phyloP scores from a whole-genome alignment of 2,797 vertebrate genomes.

The Xerus rutilus region DNA sequence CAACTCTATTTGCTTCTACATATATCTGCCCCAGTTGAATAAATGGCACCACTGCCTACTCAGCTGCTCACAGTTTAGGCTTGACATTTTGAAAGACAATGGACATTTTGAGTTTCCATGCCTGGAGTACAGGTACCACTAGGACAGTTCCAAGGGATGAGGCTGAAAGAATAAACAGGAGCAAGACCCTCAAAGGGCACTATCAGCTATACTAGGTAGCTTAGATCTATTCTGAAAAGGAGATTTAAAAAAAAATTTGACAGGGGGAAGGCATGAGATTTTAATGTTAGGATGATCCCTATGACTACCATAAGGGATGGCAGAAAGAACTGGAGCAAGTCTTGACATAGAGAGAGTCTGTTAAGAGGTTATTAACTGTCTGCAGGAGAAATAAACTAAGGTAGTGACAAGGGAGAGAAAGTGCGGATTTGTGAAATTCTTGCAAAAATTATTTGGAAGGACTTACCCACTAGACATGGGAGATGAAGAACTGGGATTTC shows the following conservation, averaged over 20 bases:
- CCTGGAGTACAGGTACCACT: not conserved
- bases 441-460: not conserved
- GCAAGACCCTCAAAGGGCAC: not conserved
- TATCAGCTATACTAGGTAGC: not conserved
- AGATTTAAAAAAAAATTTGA: not conserved
- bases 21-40: not conserved
- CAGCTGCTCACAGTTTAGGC: not conserved
- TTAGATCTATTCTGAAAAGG: not conserved
- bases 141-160: not conserved
- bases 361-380: not conserved
- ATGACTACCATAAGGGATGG: not conserved
- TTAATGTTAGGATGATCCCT: not conserved
- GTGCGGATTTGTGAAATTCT: not conserved
- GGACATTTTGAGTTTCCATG: not conserved
- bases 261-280: not conserved
- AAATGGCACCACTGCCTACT: not conserved
- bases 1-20: constrained; percentile 10
- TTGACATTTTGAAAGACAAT: constrained; percentile 31
- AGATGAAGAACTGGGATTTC: not conserved
- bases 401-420: constrained; percentile 8
- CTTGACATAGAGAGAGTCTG: not conserved
- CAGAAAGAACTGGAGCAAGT: not conserved
- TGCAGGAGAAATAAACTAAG: not conserved
- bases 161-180: not conserved
- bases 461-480: not conserved